Conservation (phyloP, 2,797 vertebrate species). For the Thamnophis elegans region DNA sequence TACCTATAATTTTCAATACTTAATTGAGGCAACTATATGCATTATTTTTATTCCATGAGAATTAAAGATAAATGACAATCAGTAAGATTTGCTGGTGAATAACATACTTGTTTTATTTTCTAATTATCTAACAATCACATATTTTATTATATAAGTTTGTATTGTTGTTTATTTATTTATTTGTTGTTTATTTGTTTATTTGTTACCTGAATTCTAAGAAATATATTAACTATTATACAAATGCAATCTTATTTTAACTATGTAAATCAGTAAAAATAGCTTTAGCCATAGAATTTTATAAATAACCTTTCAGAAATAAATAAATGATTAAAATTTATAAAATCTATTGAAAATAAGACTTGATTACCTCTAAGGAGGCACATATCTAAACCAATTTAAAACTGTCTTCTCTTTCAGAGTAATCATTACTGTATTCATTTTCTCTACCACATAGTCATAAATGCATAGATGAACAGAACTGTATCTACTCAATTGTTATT, state of each 20-base stretch:
- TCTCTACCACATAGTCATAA: not conserved
- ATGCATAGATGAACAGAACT: not conserved
- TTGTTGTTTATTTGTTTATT: not conserved
- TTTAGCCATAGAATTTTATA: not conserved
- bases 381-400: not conserved
- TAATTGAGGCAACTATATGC: not conserved
- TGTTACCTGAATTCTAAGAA: not conserved
- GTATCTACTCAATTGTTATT: not conserved
- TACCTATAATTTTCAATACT: conserved; percentile 8
- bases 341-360: not conserved
- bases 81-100: not conserved
- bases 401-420: not conserved
- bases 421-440: not conserved
- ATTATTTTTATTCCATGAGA: conserved; percentile 4
- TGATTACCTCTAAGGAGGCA: not conserved
- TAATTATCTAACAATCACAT: not conserved
- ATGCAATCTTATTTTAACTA: not conserved
- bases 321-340: not conserved
- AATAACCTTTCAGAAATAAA: not conserved
- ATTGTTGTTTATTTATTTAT: not conserved
- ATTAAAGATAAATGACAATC: not conserved
- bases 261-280: not conserved
- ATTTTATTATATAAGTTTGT: not conserved
- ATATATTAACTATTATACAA: not conserved
- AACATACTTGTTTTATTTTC: not conserved